Evolutionary conservation across 1,140 invertebrate species (phyloP).

Genomic region (Cydia pomonella): DNA sequence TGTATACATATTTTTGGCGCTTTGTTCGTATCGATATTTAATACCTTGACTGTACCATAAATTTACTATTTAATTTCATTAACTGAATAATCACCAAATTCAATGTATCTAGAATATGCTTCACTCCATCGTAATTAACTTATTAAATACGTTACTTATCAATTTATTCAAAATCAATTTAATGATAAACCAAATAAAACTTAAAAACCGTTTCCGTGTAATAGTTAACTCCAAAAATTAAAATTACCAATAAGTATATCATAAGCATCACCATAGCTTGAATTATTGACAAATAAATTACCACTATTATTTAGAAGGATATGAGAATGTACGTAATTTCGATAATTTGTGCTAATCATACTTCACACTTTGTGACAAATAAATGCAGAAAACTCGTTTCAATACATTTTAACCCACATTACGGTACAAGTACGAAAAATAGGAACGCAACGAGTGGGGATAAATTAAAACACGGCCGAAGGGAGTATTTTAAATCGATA

Average conservation of each 20-base stretch:
- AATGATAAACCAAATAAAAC: not conserved
- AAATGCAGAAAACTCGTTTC: not conserved
- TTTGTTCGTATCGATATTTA: too few species aligned
- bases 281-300: not conserved
- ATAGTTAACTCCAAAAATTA: too few species aligned
- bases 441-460: too few species aligned
- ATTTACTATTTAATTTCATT: not conserved
- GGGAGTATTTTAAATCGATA: too few species aligned
- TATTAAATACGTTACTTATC: not conserved
- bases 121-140: not conserved
- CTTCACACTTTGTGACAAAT: not conserved
- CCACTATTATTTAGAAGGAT: not conserved
- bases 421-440: too few species aligned
- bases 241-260: not conserved
- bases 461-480: too few species aligned
- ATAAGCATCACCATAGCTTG: not conserved
- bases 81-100: not conserved
- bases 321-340: not conserved
- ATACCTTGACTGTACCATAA: too few species aligned
- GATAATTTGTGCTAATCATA: constrained; percentile 1
- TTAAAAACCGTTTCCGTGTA: too few species aligned
- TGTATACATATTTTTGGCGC: too few species aligned
- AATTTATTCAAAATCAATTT: not conserved
- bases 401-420: not conserved
- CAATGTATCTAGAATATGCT: not conserved